Conservation (phyloP, 2,113 vertebrate genomes). For the Epinephelus lanceolatus region DNA sequence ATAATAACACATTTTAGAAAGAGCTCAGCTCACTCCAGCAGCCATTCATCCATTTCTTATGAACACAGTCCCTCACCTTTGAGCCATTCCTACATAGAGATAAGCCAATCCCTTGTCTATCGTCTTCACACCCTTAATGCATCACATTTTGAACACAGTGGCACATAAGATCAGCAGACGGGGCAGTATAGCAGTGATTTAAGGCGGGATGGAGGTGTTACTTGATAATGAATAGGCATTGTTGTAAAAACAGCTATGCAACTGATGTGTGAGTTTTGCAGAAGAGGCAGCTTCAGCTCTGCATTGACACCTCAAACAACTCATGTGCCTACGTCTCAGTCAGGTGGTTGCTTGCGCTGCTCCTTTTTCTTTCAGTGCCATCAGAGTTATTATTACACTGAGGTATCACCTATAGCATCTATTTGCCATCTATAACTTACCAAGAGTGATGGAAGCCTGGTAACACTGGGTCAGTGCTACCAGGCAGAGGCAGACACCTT, state of each 20-base stretch:
- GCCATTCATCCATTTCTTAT: background rate
- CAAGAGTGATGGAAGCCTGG: background rate
- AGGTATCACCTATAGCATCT: background rate
- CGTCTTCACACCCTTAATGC: background rate
- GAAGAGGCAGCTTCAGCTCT: background rate
- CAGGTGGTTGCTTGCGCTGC: background rate
- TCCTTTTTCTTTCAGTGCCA: background rate
- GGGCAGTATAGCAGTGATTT: background rate
- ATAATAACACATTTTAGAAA: background rate
- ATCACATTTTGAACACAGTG: background rate
- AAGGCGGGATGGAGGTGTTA: background rate
- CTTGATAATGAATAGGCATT: background rate
- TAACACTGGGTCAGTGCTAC: background rate
- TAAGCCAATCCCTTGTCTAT: no score
- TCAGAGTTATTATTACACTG: background rate
- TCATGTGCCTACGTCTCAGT: background rate
- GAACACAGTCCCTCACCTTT: background rate
- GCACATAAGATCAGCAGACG: background rate
- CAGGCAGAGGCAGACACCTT: background rate
- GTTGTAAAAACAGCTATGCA: conserved; percentile 1
- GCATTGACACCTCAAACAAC: background rate
- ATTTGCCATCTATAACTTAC: background rate
- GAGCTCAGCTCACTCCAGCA: background rate
- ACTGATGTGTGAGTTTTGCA: background rate
- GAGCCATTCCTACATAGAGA: background rate